Percentiles rank a stretch among this genome's conserved stretches.
Evolutionary conservation across 2,113 vertebrate genomes (phyloP).

Genomic region (Anguilla japonica): DNA sequence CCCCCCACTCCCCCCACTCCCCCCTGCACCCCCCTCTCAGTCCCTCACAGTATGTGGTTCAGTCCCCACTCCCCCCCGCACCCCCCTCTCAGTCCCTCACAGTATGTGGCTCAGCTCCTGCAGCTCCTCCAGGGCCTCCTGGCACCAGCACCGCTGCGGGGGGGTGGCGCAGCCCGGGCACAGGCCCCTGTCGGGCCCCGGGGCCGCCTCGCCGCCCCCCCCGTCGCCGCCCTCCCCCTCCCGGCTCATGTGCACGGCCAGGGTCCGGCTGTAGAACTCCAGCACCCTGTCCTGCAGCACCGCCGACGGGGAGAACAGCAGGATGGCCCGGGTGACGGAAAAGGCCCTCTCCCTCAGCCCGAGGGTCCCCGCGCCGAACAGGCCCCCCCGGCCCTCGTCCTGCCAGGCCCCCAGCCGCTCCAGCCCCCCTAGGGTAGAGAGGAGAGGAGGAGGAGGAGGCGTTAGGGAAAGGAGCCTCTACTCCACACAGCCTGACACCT

Average conservation of each 20-base stretch:
- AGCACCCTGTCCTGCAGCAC: constrained; percentile 83
- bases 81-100: constrained; percentile 23
- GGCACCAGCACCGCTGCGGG: constrained; percentile 82
- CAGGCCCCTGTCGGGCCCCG: constrained; percentile 37
- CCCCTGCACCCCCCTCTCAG: too few species aligned
- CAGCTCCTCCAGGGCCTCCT: constrained; percentile 81
- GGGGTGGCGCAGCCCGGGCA: constrained; percentile 79
- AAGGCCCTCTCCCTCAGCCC: constrained; percentile 82
- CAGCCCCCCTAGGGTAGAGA: constrained; percentile 68
- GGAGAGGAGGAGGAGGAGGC: neutral
- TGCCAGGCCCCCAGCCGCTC: constrained; percentile 81
- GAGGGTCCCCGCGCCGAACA: constrained; percentile 70
- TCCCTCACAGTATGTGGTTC: too few species aligned
- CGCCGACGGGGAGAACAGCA: constrained; percentile 85
- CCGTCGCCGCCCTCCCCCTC: constrained; percentile 60
- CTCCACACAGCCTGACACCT: neutral
- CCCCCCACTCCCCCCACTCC: too few species aligned
- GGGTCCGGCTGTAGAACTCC: constrained; percentile 87
- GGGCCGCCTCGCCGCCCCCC: constrained; percentile 51
- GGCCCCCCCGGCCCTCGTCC: constrained; percentile 53
- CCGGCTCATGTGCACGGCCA: constrained; percentile 86
- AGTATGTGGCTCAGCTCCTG: constrained; percentile 66
- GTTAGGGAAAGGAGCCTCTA: neutral
- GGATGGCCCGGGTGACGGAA: constrained; percentile 84
- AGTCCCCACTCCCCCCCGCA: too few species aligned